Conservation (phyloP, 2,888 invertebrate genomes). For the Eumerus sabulonum region DNA sequence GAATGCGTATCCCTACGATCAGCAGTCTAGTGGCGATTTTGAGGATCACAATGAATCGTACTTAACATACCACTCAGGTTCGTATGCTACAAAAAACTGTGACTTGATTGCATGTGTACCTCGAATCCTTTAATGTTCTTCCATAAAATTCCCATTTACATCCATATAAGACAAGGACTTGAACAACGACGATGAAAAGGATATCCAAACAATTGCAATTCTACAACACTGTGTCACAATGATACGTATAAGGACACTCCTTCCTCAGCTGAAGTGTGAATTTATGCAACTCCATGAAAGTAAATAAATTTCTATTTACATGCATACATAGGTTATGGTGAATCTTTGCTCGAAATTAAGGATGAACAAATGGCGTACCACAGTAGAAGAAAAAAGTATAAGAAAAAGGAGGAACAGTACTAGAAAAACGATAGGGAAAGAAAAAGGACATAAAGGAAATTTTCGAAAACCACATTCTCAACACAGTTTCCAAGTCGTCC, state of each 20-base stretch:
- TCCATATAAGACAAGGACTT: slow-evolving; percentile 16
- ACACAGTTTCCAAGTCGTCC: slow-evolving; percentile 43
- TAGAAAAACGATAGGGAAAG: too few species aligned
- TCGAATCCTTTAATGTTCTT: slow-evolving; percentile 5
- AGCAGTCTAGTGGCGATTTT: slow-evolving; percentile 73
- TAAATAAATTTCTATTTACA: slow-evolving; percentile 15
- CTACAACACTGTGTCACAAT: slow-evolving; percentile 3
- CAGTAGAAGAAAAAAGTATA: too few species aligned
- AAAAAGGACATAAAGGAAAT: slow-evolving; percentile 2
- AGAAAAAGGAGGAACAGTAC: too few species aligned
- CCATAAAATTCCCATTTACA: slow-evolving; percentile 43
- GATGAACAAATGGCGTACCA: too few species aligned
- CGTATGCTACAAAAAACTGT: slow-evolving; percentile 56
- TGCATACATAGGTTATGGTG: too few species aligned
- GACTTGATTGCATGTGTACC: neutral
- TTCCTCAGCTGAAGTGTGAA: slow-evolving; percentile 33
- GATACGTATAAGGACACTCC: slow-evolving; percentile 15
- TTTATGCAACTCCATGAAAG: slow-evolving; percentile 46
- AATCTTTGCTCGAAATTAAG: too few species aligned
- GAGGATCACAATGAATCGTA: slow-evolving; percentile 78
- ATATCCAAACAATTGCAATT: slow-evolving; percentile 44
- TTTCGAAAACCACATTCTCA: slow-evolving; percentile 42
- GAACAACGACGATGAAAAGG: neutral
- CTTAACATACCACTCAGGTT: slow-evolving; percentile 77
- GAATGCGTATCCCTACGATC: slow-evolving; percentile 76